Evolutionary conservation across 2,797 vertebrate species (phyloP).

Genomic region (Eulemur coronatus): DNA sequence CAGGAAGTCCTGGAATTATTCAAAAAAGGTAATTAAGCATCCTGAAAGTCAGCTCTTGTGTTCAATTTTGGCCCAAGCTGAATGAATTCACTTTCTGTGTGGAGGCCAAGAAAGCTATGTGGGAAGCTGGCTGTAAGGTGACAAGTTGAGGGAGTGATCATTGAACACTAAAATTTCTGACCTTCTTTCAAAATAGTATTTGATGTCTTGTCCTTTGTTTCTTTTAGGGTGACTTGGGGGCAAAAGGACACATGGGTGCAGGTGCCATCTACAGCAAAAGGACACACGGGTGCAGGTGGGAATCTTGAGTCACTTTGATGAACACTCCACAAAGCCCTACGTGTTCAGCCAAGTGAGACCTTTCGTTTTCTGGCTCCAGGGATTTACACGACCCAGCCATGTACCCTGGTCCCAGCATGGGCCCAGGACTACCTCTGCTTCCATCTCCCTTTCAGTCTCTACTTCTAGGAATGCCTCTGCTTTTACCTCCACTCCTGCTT

Average conservation of each 20-base stretch:
- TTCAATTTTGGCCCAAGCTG: conserved; percentile 37
- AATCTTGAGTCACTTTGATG: conserved; percentile 63
- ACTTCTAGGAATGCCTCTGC: neutral
- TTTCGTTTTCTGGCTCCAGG: conserved; percentile 58
- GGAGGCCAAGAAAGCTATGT: conserved; percentile 31
- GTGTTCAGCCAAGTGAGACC: conserved; percentile 61
- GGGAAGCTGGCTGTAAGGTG: conserved; percentile 51
- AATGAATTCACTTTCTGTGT: conserved; percentile 54
- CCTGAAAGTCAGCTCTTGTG: conserved; percentile 14
- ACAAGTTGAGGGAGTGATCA: neutral
- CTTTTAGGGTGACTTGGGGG: conserved; percentile 66
- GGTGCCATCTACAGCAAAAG: conserved; percentile 37
- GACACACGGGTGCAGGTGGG: conserved; percentile 65
- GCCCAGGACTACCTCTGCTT: neutral
- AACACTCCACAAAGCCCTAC: conserved; percentile 54
- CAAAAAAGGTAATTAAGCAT: conserved; percentile 51
- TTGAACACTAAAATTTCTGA: neutral
- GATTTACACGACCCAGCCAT: conserved; percentile 17
- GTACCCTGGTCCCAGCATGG: neutral
- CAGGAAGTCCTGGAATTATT: conserved; percentile 42
- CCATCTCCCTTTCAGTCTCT: neutral
- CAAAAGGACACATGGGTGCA: conserved; percentile 60
- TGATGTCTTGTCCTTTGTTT: neutral
- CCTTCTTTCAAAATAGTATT: neutral
- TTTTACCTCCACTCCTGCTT: neutral